Evolutionary conservation across 1,140 invertebrate genomes (phyloP), one percentile per base, ranked within the genome.

Genomic region (Bicyclus anynana): DNA sequence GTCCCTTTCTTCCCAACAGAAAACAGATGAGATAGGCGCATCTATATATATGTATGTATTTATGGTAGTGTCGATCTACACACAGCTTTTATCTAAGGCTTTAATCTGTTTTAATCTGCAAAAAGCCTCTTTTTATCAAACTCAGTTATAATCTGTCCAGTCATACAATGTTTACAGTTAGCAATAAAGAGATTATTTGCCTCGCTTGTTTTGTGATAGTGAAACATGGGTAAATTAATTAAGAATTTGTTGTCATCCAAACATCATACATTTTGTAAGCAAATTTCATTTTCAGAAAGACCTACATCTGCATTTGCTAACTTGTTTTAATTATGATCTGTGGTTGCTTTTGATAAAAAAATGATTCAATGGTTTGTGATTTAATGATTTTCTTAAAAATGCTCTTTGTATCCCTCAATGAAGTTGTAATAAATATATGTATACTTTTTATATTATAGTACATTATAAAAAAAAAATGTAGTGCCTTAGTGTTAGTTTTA

Each of bases 51-150:
- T 7, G 23, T 23, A 23, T 2, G 35, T 65, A 58, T 65, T 71
- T 58, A 57, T 59, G 50, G 37, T 44, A 18, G 23, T 67, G 64
- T 69, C 67, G 67, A 70, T 72, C 63, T 53, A 26, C 33, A 21
- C 16, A 12, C 46, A 27, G 49, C 29, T 56, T 53, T 65, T 67
- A 72, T 75, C 67, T 60, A 51, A 40, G 21, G 61, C 40, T 65
- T 53, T 66, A 65, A 72, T 69, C 67, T 62, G 42, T 62, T 56
- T 67, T 77, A 79, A 78, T 77, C 79, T 69, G 27, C 49, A 56
- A 62, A 68, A 69, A 65, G 59, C 62, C 65, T 59, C 23, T 59
- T 56, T 60, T 73, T 77, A 80, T 80, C 72, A 70, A 52, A 55
- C 51, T 44, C 49, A 53, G 55, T 70, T 66, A 75, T 73, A 76